Base-by-base conservation (phyloP, 2,888 invertebrate genomes). In the Hirtodrosophila alboralis region DNA sequence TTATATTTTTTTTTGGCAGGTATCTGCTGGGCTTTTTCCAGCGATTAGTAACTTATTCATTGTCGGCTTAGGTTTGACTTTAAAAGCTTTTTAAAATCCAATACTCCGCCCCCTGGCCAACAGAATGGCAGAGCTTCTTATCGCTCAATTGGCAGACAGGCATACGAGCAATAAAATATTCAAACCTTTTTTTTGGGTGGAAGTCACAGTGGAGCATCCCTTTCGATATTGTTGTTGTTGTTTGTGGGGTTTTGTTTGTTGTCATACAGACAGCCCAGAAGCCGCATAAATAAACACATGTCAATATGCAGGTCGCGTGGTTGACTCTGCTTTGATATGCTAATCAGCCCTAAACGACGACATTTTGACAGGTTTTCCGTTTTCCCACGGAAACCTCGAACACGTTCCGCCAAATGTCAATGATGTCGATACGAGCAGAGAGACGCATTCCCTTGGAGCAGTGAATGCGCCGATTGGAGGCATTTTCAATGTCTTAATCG, bases 351-450 rank as follows among this genome's bases (percentile, higher is more conserved):
- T 86, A 86, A 86, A 80, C 77, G 86, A 64, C 62, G 78, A 63
- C 77, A 64, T 80, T 80, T 71, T 84, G 80, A 84, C 86, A 86
- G 84, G 84, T 71, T 84, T 84, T 84, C 71, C 84, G 75, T 77
- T 86, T 79, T 79, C 76, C 65, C 80, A 72, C 80, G 86, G 76
- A 85, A 74, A 56, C 49, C 36, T 23, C 41, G 16, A 36, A 28
- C 38, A 44, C 21, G 27, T 13, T 13, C n/a, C n/a, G 28, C 21
- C 7, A 43, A 43, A 31, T 23, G 8, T 13, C 30, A 41, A 58
- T 36, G 43, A 21, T 23, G 48, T 14, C 38, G 72, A 59, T 75
- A 64, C 58, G 38, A 40, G 13, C 30, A n/a, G n/a, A n/a, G 28
- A 37, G 27, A 31, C 27, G 18, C 31, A 51, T 30, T 10, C 36